phyloP scores from a whole-genome alignment of 2,888 invertebrate species.

The Drosophila pseudotalamancana region DNA sequence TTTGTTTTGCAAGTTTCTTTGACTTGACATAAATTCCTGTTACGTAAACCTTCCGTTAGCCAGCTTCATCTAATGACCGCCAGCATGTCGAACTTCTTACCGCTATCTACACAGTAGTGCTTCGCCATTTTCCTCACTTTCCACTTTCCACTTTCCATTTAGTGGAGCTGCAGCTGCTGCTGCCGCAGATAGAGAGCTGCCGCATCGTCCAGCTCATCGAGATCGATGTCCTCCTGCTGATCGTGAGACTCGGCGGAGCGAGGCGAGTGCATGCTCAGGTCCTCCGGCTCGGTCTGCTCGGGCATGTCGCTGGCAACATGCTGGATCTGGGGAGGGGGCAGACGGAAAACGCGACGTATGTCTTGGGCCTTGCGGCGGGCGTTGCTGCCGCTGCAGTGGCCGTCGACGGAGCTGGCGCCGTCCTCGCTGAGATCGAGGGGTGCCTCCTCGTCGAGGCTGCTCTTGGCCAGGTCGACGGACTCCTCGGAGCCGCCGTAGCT shows the following conservation, averaged over 20 bases:
- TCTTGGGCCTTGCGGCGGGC: constrained; percentile 85
- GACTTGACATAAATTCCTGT: constrained; percentile 80
- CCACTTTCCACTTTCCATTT: constrained; percentile 32
- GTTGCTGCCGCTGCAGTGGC: constrained; percentile 63
- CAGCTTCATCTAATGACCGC: constrained; percentile 69
- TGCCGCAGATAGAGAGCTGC: constrained; percentile 85
- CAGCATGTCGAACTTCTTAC: constrained; percentile 15
- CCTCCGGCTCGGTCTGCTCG: constrained; percentile 96
- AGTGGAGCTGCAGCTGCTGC: constrained; percentile 61
- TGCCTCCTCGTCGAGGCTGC: constrained; percentile 82
- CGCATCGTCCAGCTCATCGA: constrained; percentile 86
- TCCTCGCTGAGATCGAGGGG: constrained; percentile 85
- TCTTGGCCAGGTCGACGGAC: constrained; percentile 72
- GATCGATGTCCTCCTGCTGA: constrained; percentile 85
- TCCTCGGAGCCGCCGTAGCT: constrained; percentile 83
- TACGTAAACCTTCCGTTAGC: constrained; percentile 44
- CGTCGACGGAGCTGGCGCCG: constrained; percentile 82
- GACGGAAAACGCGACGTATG: constrained; percentile 85
- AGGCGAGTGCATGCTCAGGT: constrained; percentile 89
- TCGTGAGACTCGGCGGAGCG: constrained; percentile 78
- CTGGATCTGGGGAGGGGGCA: constrained; percentile 84
- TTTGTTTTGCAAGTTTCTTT: constrained; percentile 51
- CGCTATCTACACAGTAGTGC: constrained; percentile 45
- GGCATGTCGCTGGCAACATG: constrained; percentile 85
- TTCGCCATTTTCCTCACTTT: too few relatives aligned